phyloP scores from a whole-genome alignment of 2,113 vertebrate species.

The Diadophis punctatus region DNA sequence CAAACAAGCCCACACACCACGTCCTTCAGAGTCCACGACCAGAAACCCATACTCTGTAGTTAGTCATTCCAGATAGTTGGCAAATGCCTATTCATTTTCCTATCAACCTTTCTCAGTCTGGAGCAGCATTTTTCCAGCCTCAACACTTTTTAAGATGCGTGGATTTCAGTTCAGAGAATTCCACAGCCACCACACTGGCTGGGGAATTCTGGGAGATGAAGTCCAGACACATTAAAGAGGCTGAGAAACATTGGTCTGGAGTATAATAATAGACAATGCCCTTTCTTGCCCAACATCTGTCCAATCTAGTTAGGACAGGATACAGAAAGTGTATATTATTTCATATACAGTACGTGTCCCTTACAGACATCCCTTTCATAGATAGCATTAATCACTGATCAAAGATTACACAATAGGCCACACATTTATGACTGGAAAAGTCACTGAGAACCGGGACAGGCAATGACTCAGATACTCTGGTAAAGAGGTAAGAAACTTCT shows the following conservation, averaged over 20 bases:
- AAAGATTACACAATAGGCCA: neutral
- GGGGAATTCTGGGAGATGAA: neutral
- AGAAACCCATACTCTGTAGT: neutral
- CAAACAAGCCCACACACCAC: conserved; percentile 3
- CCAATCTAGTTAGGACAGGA: neutral
- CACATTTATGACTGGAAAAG: neutral
- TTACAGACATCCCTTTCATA: neutral
- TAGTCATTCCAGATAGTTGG: conserved; percentile 11
- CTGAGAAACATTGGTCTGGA: neutral
- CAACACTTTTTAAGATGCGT: neutral
- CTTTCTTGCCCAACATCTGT: neutral
- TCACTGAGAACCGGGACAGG: neutral
- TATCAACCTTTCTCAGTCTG: neutral
- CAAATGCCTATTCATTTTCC: neutral
- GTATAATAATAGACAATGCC: neutral
- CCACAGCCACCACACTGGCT: neutral
- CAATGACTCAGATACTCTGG: neutral
- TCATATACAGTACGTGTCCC: neutral
- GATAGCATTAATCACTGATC: neutral
- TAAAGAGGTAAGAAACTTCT: neutral
- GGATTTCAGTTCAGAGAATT: neutral
- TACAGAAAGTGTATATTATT: neutral
- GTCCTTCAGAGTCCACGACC: neutral
- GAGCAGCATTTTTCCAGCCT: neutral
- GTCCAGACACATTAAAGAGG: neutral